phyloP scores from a whole-genome alignment of 2,888 invertebrate genomes.

The Tyria jacobaeae region DNA sequence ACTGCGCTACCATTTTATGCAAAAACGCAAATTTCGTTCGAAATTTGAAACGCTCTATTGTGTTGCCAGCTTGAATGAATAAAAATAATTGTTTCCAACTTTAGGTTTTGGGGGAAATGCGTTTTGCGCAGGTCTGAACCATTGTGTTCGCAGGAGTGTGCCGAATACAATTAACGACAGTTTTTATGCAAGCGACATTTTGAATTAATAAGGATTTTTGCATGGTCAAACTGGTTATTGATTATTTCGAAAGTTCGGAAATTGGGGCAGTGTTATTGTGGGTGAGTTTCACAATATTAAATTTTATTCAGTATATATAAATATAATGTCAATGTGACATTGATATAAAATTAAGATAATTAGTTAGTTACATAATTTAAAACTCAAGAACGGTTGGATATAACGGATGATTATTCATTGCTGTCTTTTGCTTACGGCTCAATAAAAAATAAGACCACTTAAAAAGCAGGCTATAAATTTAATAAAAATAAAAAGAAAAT shows the following conservation, averaged over 20 bases:
- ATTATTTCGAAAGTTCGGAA: slow-evolving; percentile 56
- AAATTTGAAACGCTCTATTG: slow-evolving; percentile 86
- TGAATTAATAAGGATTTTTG: slow-evolving; percentile 73
- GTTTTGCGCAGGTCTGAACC: slow-evolving; percentile 57
- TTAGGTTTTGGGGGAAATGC: slow-evolving; percentile 77
- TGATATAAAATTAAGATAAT: no score
- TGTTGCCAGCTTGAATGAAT: slow-evolving; percentile 71
- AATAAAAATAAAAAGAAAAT: no score
- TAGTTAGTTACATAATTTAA: no score
- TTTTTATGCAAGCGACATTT: slow-evolving; percentile 79
- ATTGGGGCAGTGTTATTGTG: slow-evolving; percentile 45
- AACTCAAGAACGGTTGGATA: no score
- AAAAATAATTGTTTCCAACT: slow-evolving; percentile 81
- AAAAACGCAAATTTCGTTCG: slow-evolving; percentile 86
- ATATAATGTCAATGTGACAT: no score
- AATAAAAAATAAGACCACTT: no score
- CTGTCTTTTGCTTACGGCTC: no score
- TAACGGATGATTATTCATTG: no score
- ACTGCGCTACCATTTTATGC: slow-evolving; percentile 79
- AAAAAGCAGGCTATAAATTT: no score
- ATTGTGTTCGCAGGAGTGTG: slow-evolving; percentile 69
- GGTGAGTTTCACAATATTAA: slow-evolving; percentile 24
- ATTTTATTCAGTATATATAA: no score
- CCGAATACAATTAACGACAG: slow-evolving; percentile 76
- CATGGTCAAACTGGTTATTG: slow-evolving; percentile 69